phyloP scores from a whole-genome alignment of 2,113 vertebrate genomes.

The Tetrax tetrax region DNA sequence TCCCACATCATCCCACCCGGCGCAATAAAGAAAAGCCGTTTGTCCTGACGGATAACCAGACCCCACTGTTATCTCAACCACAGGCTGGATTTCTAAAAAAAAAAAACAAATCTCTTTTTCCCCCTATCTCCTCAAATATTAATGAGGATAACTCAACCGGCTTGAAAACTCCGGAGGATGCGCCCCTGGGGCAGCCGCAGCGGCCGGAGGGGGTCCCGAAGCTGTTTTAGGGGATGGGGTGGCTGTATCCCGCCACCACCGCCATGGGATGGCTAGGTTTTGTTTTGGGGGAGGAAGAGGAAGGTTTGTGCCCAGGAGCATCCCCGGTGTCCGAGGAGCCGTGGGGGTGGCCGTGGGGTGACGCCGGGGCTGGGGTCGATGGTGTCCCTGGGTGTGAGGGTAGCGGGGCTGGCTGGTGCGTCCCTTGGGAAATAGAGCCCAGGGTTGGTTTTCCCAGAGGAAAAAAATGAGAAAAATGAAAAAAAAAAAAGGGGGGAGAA shows the following conservation, averaged over 20 bases:
- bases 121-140: not conserved
- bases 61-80: not conserved
- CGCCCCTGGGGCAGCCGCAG: not conserved
- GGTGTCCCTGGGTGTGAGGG: not conserved
- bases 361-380: accelerated
- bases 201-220: not conserved
- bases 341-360: not conserved
- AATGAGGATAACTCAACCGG: not conserved
- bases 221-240: not conserved
- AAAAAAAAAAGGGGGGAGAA: not conserved
- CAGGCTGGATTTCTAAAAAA: not conserved
- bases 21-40: not conserved
- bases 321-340: not conserved
- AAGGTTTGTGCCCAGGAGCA: not conserved
- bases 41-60: not conserved
- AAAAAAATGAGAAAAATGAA: not conserved
- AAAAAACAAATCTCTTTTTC: not conserved
- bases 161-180: not conserved
- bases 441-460: accelerated
- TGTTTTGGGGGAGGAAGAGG: not conserved
- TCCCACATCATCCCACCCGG: not conserved
- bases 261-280: not conserved
- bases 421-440: not conserved
- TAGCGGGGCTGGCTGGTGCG: accelerated
- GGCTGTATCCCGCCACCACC: not conserved